Base-by-base conservation (phyloP, 2,797 vertebrate genomes). In the Acanthis flammea region DNA sequence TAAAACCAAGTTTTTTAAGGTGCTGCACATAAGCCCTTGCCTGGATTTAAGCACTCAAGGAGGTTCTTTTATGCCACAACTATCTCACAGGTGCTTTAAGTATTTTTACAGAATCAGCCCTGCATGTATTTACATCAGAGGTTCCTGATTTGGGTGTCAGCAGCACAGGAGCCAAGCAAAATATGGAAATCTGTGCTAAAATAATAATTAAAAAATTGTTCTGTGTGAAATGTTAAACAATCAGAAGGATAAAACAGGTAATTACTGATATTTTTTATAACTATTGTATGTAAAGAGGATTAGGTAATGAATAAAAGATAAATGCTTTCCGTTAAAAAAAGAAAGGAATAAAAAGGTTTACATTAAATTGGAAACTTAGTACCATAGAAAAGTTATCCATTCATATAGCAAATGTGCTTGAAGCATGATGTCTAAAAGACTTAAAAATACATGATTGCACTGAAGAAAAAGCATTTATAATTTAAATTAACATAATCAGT, bases 401-500 rank as follows among this genome's bases (percentile, higher is more conserved):
- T 61, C 57, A 79, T 80, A 93, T 82, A 63, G 39, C 41, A 92
- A 97, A 93, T 96, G 31, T 92, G 87, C 81, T 96, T 95, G 90
- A 62, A 92, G 78, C 75, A 31, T 81, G 66, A 94, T 95, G 95
- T 97, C 95, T 96, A 51, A 91, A 97, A 71, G 82, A 79, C 94
- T 97, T 97, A 96, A 96, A 97, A 97, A 96, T 94, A 91, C 70
- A 94, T 90, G 80, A 97, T 93, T 42, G 19, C 42, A 79, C 65
- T 85, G 48, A 92, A 97, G 90, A 87, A 96, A 96, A 91, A 88
- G 67, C 89, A 97, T 97, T 97, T 88, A 93, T 97, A 97, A 97
- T 97, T 97, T 96, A 97, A 96, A 95, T 97, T 95, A 97, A 95
- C 91, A 96, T 97, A 96, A 97, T 97, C 95, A 97, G 85, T 95